Evolutionary conservation across 64 coral and sea anemone genomes (phyloP).

Genomic region (Stylophora pistillata): DNA sequence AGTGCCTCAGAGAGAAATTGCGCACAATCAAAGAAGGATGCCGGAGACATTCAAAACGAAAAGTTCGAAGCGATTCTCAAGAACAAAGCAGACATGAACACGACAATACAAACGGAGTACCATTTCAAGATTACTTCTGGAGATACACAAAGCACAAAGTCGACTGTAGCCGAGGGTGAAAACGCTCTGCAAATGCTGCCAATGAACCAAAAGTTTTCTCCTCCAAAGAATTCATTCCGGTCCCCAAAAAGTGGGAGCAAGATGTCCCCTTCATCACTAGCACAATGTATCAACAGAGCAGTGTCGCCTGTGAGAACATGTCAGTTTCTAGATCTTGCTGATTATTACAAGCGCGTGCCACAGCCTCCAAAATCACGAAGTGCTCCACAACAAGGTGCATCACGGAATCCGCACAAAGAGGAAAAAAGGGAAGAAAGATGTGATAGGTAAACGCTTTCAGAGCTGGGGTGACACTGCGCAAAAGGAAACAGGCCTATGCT

Average conservation of each 20-base stretch:
- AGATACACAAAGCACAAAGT: neutral
- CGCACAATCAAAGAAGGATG: neutral
- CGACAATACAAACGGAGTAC: neutral
- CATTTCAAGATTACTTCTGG: neutral
- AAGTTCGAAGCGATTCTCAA: neutral
- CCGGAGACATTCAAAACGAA: neutral
- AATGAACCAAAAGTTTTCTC: neutral
- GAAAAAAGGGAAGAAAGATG: neutral
- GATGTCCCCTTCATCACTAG: constrained; percentile 7
- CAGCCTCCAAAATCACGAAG: neutral
- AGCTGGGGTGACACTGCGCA: too few species aligned
- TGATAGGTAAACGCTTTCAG: constrained; percentile 2
- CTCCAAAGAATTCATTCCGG: neutral
- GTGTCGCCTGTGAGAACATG: constrained; percentile 10
- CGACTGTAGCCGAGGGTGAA: neutral
- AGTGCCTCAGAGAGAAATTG: neutral
- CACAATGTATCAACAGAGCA: neutral
- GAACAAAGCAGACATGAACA: neutral
- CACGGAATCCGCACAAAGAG: neutral
- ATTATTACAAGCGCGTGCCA: neutral
- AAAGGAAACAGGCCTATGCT: too few species aligned
- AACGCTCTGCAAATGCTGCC: neutral
- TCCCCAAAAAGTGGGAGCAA: neutral
- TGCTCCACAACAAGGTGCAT: neutral
- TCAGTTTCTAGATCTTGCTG: constrained; percentile 35